phyloP scores from a whole-genome alignment of 2,113 vertebrate genomes.

The Plotosus lineatus region DNA sequence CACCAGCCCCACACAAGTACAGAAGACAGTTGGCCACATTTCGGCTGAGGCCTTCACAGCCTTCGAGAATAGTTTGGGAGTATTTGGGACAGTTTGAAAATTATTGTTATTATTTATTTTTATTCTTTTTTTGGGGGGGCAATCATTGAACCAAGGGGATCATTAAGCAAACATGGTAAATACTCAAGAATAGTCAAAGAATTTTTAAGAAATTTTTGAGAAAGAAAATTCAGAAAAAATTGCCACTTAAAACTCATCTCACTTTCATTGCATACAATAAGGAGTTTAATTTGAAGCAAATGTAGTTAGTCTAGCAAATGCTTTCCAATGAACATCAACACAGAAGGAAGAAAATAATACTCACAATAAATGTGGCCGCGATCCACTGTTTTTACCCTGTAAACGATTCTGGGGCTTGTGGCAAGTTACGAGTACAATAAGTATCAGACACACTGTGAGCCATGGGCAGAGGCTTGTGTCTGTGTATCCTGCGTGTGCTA shows the following conservation, averaged over 20 bases:
- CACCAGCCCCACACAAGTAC: too few species aligned
- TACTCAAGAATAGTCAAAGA: too few species aligned
- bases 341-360: background rate
- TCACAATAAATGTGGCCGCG: background rate
- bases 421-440: constrained; percentile 2
- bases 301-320: background rate
- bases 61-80: too few species aligned
- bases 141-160: too few species aligned
- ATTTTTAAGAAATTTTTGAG: too few species aligned
- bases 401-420: background rate
- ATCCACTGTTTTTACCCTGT: background rate
- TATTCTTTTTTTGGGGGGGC: too few species aligned
- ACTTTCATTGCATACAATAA: background rate
- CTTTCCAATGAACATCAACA: background rate
- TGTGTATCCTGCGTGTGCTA: constrained; percentile 2
- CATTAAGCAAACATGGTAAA: too few species aligned
- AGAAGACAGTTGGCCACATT: too few species aligned
- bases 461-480: background rate
- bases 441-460: background rate
- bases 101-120: too few species aligned
- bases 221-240: too few species aligned
- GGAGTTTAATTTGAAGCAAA: background rate
- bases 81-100: too few species aligned
- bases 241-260: background rate
- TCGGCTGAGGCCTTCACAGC: too few species aligned